Base-by-base conservation (phyloP, 2,113 vertebrate species). In the Eptesicus fuscus region DNA sequence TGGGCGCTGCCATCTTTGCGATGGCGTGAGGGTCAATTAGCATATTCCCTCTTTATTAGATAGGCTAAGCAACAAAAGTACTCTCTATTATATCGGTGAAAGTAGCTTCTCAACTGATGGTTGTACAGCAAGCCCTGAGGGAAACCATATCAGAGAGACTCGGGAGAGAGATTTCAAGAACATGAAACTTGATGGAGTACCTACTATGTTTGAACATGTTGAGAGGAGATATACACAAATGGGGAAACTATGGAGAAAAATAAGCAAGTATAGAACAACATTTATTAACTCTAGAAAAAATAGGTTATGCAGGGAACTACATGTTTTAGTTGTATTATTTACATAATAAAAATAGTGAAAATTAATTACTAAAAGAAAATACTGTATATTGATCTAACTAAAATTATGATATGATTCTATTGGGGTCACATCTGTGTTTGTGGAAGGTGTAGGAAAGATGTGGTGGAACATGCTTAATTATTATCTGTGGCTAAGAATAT, bases 271-370 rank as follows among this genome's bases (percentile, higher is more conserved):
- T 83, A 83, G 61, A 69, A 67, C 30, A 80, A 28, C 14, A 42
- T 37, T 91, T 86, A 59, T 49, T 79, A 79, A 73, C 32, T 82
- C 23, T 80, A 37, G 59, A 73, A 44, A 87, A 80, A 69, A 23
- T 67, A 51, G 22, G 4, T 93, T 35, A 53, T 70, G 7, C 30
- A 69, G 77, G 28, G 5, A 88, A 51, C 4, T 88, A 37, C 4
- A 18, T 74, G 35, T 17, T 9, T 70, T 22, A 70, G 28, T 87
- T 93, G 32, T 93, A 73, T 86, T 88, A 71, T 71, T 95, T 92
- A 65, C 42, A 53, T 69, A 92, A 65, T 82, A 83, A 83, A 92
- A 94, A 63, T 42, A 83, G 53, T 93, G 40, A 83, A 59, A 83
- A 47, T 59, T 69, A 65, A 40, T 42, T 69, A 67, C 53, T 83